phyloP scores from a whole-genome alignment of 2,113 vertebrate species.

The Nansenia antarctica region DNA sequence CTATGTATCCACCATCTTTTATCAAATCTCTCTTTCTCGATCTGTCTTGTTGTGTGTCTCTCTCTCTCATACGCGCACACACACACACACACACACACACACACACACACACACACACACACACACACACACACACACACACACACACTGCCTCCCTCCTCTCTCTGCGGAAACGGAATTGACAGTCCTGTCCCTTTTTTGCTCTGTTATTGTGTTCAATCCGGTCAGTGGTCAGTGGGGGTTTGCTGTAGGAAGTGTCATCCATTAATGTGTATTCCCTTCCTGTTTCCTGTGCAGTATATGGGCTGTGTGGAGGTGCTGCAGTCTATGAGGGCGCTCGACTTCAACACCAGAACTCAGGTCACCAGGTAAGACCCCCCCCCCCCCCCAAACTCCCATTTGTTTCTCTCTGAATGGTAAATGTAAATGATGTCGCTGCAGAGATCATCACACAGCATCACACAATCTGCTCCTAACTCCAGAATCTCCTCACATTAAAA shows the following conservation, averaged over 20 bases:
- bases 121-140: too few relatives aligned
- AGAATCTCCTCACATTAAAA: background rate
- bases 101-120: too few relatives aligned
- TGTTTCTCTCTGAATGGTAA: background rate
- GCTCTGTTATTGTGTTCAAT: background rate
- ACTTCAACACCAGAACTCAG: slow-evolving; percentile 97
- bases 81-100: too few relatives aligned
- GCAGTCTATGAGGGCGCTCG: slow-evolving; percentile 95
- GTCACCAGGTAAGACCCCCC: slow-evolving; percentile 89
- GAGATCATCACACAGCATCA: background rate
- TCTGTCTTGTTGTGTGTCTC: background rate
- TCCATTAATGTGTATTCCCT: slow-evolving; percentile 41
- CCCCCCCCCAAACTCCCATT: too few relatives aligned
- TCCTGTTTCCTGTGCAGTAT: slow-evolving; percentile 70
- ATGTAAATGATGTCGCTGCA: too few relatives aligned
- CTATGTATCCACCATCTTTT: too few relatives aligned
- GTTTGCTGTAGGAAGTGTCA: slow-evolving; percentile 46
- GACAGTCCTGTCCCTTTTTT: background rate
- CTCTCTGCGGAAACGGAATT: too few relatives aligned
- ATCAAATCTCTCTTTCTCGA: background rate
- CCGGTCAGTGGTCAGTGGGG: background rate
- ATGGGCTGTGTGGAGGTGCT: slow-evolving; percentile 98
- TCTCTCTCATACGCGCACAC: too few relatives aligned
- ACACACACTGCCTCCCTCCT: background rate
- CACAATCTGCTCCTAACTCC: background rate